Base-by-base conservation (phyloP, 2,888 invertebrate genomes). In the Peribatodes rhomboidaria region DNA sequence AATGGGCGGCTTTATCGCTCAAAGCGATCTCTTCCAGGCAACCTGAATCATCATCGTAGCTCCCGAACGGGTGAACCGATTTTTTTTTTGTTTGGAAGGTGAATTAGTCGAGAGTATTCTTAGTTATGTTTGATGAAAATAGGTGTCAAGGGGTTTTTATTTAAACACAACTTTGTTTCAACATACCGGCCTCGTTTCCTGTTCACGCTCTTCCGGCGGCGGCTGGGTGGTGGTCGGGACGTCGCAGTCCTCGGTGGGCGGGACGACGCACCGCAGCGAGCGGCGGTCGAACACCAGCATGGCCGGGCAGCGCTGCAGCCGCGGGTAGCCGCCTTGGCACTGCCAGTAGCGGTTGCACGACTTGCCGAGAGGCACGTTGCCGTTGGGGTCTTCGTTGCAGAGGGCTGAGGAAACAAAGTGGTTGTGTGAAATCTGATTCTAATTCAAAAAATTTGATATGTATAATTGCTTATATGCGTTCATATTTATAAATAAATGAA, bases 301-400 rank as follows among this genome's bases (percentile, higher is more conserved):
- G 39, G 98, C 98, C 0, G 98, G 98, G 84, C 98, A 98, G 54
- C 98, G 94, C 84, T 98, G 98, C 7, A 98, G 95, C 62, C 98
- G 96, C 7, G 98, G 98, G 88, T 98, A 98, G 0, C 98, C 98
- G 6, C 98, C 98, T 84, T 98, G 98, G 84, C 98, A 98, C 83
- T 98, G 97, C 98, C 98, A 98, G 92, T 98, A 98, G 13, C 98
- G 94, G 93, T 98, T 98, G 94, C 98, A 98, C 56, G 98, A 98
- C 88, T 98, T 98, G 76, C 98, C 98, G 11, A 98, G 94, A 0
- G 98, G 96, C 11, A 98, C 98, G 88, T 98, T 98, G 68, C 98
- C 98, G 87, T 98, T 98, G 57, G 98, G 95, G 79, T 98, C 98
- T 49, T 97, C 97, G 84, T 98, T 98, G 90, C 98, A 98, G 56